Evolutionary conservation across 2,113 vertebrate species (phyloP).

Genomic region (Saccopteryx bilineata): DNA sequence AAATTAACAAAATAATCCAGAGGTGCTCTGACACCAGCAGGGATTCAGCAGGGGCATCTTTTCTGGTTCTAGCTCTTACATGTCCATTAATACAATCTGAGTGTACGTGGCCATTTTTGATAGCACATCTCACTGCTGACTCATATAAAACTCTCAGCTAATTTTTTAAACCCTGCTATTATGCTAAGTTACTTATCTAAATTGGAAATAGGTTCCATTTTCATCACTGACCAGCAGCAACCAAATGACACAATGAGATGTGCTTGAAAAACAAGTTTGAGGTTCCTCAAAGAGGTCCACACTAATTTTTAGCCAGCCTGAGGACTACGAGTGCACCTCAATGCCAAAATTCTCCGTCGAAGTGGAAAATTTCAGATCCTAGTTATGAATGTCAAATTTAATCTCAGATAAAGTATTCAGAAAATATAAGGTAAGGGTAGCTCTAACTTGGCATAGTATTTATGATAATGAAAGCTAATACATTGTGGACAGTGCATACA

Average conservation of each 20-base stretch:
- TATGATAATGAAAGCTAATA: not conserved
- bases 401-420: not conserved
- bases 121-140: not conserved
- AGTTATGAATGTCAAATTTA: not conserved
- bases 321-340: not conserved
- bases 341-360: not conserved
- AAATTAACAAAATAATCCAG: not conserved
- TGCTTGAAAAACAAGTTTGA: not conserved
- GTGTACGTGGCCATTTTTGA: not conserved
- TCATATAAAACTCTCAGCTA: not conserved
- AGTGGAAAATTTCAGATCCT: not conserved
- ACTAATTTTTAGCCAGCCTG: not conserved
- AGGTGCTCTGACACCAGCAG: not conserved
- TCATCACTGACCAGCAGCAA: not conserved
- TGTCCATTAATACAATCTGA: not conserved
- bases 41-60: not conserved
- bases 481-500: not conserved
- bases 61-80: not conserved
- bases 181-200: not conserved
- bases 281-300: not conserved
- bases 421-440: not conserved
- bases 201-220: slow-evolving; percentile 18
- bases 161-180: not conserved
- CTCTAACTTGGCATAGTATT: not conserved
- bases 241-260: not conserved